Base-by-base conservation (phyloP, 2,113 vertebrate genomes). In the Pardalotus punctatus region DNA sequence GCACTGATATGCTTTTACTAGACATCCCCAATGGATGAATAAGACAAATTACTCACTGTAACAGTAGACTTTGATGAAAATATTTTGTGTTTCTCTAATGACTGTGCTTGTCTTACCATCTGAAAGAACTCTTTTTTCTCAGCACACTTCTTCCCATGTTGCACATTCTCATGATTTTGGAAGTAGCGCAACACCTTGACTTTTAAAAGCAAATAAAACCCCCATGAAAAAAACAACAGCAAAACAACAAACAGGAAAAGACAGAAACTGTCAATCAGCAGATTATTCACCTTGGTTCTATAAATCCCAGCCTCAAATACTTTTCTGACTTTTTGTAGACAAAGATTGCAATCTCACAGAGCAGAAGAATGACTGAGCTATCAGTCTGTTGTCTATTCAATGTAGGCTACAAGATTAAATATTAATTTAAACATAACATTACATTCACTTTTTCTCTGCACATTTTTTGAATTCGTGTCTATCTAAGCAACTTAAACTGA, bases 31-130 rank as follows among this genome's bases (percentile, higher is more conserved):
- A 80, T 29, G 84, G 51, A 86, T 87, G 45, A 80, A 8, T 61
- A 87, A 85, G 57, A 57, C 43, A 86, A 96, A 90, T 93, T 85
- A 90, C 88, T 93, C 53, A n/a, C 42, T 73, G 33, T 83, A 95
- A 70, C 5, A 45, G 50, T 45, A 91, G 62, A 7, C 54, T 93
- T 94, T 93, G 70, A 88, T 92, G 21, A 65, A 85, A 86, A 5
- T 20, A 61, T 65, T 92, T 87, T 88, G 6, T 88, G 7, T 80
- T 42, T 82, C 48, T 85, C 57, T 92, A 58, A 85, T 85, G 53
- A 80, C 28, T 86, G 2, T n/a, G 1, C 29, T 77, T 87, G 27
- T 12, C 11, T 76, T 61, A 33, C 5, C 1, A 3, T 53, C 31
- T 80, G 36, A 88, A 79, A 87, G 10, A 51, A 48, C 12, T n/a